Evolutionary conservation across 2,797 vertebrate species (phyloP), one percentile per base, ranked within the genome.

Genomic region (Simalia tracyae): DNA sequence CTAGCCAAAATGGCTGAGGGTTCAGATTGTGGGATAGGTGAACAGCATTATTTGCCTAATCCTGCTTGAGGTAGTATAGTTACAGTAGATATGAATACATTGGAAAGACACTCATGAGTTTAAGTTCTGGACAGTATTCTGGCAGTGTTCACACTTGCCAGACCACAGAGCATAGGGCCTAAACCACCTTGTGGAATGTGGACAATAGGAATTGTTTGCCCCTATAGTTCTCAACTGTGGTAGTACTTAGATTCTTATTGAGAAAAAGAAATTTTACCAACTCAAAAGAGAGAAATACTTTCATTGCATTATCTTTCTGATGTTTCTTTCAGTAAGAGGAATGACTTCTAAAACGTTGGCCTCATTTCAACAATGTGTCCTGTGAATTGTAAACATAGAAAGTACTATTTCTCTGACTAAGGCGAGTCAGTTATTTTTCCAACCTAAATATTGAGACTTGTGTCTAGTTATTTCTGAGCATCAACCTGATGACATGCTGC

Each of bases 251-350:
- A 61, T 86, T 72, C 66, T 1, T 0, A 22, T 22, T 61, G 76
- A 54, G 87, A 9, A 84, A 17, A 64, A 17, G 24, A 5, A 50
- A 76, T 10, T 26, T 9, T 11, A 0, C 50, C 76, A 84, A 14
- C 54, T n/a, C 9, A 5, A 15, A 56, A 72, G 59, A 87, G 91
- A 17, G n/a, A 93, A 46, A 66, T 81, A 31, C 28, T 84, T 9
- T 10, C 57, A 57, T 64, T 92, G 72, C 15, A 19, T 57, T 50
- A 56, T 12, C 28, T 89, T 94, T 93, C 84, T 24, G 7, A 59
- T 91, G 17, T 90, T 50, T 85, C 57, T 14, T 95, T 93, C 89
- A 72, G 88, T 12, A 86, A 91, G 31, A 87, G 87, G 61, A 90
- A 89, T 24, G 86, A 87, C 28, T 61, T 61, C 50, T 90, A 89